A percentile compares a stretch with the other conserved stretches of the same genome.
Conservation (phyloP, 1,140 invertebrate genomes). For the Diploscapter pachys region DNA sequence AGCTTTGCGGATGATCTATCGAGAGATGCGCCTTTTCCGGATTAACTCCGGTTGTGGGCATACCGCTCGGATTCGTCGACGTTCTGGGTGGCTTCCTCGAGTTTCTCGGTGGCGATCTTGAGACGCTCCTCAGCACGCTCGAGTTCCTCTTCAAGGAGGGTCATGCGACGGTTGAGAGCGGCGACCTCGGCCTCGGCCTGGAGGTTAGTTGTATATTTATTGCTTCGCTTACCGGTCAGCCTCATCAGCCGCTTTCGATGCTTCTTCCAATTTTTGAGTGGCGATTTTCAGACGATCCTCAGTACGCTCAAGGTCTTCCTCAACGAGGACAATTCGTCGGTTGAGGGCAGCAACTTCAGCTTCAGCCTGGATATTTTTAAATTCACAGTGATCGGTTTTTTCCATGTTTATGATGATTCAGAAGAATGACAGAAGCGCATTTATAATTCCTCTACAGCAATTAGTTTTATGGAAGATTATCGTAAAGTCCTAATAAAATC, state of each 20-base stretch:
- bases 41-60: conserved; percentile 1
- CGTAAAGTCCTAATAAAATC: too few species aligned
- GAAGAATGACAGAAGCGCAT: not conserved
- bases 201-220: conserved; percentile 30
- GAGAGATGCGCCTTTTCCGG: conserved; percentile 8
- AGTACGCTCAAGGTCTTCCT: conserved; percentile 96
- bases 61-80: conserved; percentile 99
- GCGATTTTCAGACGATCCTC: conserved; percentile 93
- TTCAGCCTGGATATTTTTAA: conserved; percentile 74
- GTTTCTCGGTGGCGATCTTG: conserved; percentile 89
- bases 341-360: conserved; percentile 95
- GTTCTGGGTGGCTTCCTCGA: conserved; percentile 95
- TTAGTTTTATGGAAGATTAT: not conserved
- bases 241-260: conserved; percentile 97
- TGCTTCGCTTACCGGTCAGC: conserved; percentile 82
- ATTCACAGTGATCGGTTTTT: not conserved
- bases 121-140: conserved; percentile 95
- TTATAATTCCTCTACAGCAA: conserved; percentile 19
- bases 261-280: conserved; percentile 94
- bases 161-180: conserved; percentile 94
- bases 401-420: conserved; percentile 1
- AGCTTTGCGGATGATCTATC: not conserved
- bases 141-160: conserved; percentile 94
- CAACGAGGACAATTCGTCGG: conserved; percentile 93
- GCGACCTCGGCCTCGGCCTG: conserved; percentile 98